Conservation (phyloP, 35 echinoderm and acorn worm species). For the Chiridota heheva region DNA sequence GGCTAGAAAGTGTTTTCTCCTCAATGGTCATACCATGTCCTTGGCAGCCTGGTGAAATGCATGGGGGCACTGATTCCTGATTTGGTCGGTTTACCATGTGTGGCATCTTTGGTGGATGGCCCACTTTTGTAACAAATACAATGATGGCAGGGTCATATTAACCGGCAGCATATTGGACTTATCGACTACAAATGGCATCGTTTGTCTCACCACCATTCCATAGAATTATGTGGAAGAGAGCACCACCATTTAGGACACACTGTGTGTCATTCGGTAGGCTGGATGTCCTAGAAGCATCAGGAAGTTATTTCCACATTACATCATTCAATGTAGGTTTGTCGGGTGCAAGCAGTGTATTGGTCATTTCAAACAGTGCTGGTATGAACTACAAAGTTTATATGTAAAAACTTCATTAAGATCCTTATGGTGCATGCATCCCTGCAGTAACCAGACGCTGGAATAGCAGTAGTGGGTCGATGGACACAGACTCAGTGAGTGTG, state of each 20-base stretch:
- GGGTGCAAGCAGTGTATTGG: not conserved
- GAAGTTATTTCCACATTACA: too few species aligned
- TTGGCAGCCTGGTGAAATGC: not conserved
- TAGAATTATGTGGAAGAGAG: not conserved
- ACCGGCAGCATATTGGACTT: not conserved
- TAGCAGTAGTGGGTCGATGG: too few species aligned
- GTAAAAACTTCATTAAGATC: too few species aligned
- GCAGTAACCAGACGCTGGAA: too few species aligned
- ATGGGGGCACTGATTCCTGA: not conserved
- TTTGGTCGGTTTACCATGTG: conserved; percentile 1
- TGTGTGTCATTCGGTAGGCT: not conserved
- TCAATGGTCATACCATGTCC: not conserved
- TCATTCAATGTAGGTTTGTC: not conserved
- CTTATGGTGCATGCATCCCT: too few species aligned
- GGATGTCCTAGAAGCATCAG: too few species aligned
- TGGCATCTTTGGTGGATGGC: not conserved
- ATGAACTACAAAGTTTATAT: not conserved
- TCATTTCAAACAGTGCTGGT: not conserved
- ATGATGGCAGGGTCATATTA: not conserved
- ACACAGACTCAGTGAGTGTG: too few species aligned
- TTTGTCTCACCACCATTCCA: too few species aligned
- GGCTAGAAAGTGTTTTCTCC: not conserved
- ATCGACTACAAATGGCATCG: not conserved
- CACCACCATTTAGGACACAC: not conserved
- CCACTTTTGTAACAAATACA: not conserved